Percentiles rank a stretch among this genome's conserved stretches.
These are phyloP conservation scores for Catharus bicknelli DNA, from an alignment of 2,113 vertebrate species.

Conservation along the genomic window DNA sequence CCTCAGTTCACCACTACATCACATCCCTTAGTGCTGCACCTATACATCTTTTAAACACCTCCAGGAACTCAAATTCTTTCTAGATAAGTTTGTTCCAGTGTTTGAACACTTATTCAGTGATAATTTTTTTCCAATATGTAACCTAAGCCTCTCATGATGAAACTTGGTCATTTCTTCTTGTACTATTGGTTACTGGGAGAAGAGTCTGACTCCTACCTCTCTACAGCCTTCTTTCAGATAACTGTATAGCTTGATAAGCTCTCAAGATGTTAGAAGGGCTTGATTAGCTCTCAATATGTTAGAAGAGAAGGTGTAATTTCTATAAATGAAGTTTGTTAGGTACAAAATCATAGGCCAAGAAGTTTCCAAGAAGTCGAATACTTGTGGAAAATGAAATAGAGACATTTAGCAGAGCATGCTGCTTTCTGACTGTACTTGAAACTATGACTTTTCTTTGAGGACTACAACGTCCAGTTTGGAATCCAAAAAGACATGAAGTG, in stretches of 20 bases:
- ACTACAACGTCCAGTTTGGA: background rate
- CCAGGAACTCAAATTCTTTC: background rate
- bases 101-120: background rate
- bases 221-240: background rate
- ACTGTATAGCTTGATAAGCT: background rate
- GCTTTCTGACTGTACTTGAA: background rate
- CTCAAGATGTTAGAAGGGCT: background rate
- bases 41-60: background rate
- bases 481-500: background rate
- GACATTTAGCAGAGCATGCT: background rate
- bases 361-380: background rate
- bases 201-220: accelerated
- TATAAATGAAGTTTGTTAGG: background rate
- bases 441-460: background rate
- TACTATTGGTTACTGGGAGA: background rate
- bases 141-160: background rate
- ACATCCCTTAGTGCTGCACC: background rate
- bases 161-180: background rate
- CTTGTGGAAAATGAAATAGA: background rate
- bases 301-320: background rate
- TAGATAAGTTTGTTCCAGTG: background rate
- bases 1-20: background rate
- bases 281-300: background rate
- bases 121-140: background rate
- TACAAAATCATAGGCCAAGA: background rate